A percentile compares a stretch with the other conserved stretches of the same genome.
Conservation (phyloP, 2,113 vertebrate species). For the Callionymus lyra region DNA sequence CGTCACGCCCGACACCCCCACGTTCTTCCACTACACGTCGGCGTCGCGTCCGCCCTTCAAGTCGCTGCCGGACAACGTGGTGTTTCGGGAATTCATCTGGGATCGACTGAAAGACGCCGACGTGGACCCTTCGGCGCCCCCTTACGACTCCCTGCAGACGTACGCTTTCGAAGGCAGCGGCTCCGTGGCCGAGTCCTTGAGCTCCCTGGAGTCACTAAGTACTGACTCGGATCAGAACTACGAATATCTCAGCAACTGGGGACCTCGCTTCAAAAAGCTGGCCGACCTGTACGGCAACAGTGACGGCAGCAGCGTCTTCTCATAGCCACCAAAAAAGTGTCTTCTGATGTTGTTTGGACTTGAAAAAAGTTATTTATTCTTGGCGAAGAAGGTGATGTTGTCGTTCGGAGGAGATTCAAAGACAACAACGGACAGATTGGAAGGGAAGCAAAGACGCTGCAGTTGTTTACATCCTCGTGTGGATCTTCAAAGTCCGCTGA, state of each 20-base stretch:
- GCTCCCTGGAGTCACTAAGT: constrained; percentile 88
- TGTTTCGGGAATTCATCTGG: constrained; percentile 96
- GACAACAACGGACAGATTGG: constrained; percentile 34
- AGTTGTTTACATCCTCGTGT: constrained; percentile 55
- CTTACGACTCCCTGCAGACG: constrained; percentile 92
- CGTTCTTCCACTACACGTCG: constrained; percentile 74
- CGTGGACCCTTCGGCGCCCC: constrained; percentile 80
- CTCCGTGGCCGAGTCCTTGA: constrained; percentile 87
- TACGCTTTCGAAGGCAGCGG: constrained; percentile 90
- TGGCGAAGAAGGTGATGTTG: constrained; percentile 35
- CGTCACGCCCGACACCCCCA: constrained; percentile 85
- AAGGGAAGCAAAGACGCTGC: constrained; percentile 39
- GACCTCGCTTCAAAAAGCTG: constrained; percentile 92
- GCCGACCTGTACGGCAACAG: constrained; percentile 87
- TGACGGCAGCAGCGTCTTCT: constrained; percentile 73
- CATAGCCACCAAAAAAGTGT: constrained; percentile 70
- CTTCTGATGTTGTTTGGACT: constrained; percentile 30
- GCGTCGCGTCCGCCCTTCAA: constrained; percentile 66
- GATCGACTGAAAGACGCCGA: constrained; percentile 90
- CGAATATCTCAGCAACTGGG: constrained; percentile 95
- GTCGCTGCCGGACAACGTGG: constrained; percentile 85
- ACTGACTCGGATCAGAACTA: constrained; percentile 96
- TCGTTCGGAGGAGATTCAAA: constrained; percentile 37
- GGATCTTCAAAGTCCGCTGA: constrained; percentile 48
- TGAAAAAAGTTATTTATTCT: constrained; percentile 42